These are phyloP conservation scores for Rhorus exstirpatorius DNA, from an alignment of 2,888 invertebrate genomes.

Conservation along the genomic window DNA sequence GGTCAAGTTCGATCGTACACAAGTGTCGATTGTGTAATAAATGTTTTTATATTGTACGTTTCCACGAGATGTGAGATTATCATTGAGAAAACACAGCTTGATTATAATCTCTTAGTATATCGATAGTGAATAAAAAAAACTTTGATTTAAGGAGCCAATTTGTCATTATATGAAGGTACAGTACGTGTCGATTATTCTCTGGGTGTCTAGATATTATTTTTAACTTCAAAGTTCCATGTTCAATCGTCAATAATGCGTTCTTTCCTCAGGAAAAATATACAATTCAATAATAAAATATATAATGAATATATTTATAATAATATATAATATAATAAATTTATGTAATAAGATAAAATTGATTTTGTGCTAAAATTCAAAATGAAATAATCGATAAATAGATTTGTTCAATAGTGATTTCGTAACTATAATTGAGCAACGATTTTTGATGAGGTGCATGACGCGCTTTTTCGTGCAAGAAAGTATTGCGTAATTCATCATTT, in stretches of 20 bases:
- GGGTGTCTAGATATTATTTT: too few species aligned
- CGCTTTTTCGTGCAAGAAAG: not conserved
- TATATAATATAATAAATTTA: too few species aligned
- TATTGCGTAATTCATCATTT: conserved; percentile 16
- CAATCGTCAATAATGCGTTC: too few species aligned
- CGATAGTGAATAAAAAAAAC: not conserved
- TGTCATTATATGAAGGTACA: not conserved
- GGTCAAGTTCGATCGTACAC: conserved; percentile 21
- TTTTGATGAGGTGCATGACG: not conserved
- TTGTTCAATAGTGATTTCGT: not conserved
- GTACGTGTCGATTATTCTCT: too few species aligned
- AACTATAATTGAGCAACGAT: conserved; percentile 8
- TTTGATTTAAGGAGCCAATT: not conserved
- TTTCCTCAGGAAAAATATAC: too few species aligned
- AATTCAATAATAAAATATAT: too few species aligned
- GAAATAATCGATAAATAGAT: too few species aligned
- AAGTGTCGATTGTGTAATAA: not conserved
- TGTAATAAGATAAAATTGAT: too few species aligned
- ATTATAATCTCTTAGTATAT: not conserved
- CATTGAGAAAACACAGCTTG: not conserved
- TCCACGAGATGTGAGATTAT: not conserved
- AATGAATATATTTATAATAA: too few species aligned
- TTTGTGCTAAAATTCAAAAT: too few species aligned
- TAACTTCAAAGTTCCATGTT: too few species aligned
- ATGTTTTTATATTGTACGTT: not conserved